Conservation (phyloP, 2,113 vertebrate genomes). For the Platichthys stellatus region DNA sequence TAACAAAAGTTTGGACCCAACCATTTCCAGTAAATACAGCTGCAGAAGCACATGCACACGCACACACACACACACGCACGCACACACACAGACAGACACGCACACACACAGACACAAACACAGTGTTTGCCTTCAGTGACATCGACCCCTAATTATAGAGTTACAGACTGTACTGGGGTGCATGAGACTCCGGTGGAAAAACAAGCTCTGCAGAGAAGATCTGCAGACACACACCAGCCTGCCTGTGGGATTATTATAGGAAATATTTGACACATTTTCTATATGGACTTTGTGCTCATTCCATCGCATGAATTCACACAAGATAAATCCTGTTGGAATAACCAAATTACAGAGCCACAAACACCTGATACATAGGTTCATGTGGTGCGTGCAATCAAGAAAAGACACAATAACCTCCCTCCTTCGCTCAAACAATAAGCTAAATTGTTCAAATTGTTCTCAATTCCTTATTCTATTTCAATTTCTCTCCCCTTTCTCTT, state of each 20-base stretch:
- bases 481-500: slow-evolving; percentile 15
- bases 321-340: slow-evolving; percentile 30
- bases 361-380: background rate
- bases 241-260: slow-evolving; percentile 37
- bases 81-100: background rate
- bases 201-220: slow-evolving; percentile 41
- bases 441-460: slow-evolving; percentile 52
- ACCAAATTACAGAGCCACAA: slow-evolving; percentile 13
- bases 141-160: slow-evolving; percentile 63
- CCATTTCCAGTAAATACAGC: slow-evolving; percentile 31
- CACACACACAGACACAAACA: slow-evolving; percentile 15
- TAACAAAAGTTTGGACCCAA: slow-evolving; percentile 3
- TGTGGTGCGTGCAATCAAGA: slow-evolving; percentile 11
- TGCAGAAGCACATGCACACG: background rate
- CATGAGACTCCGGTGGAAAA: slow-evolving; percentile 50
- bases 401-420: slow-evolving; percentile 16
- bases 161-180: slow-evolving; percentile 40
- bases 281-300: slow-evolving; percentile 12
- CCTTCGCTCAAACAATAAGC: background rate
- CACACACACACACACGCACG: slow-evolving; percentile 4
- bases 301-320: slow-evolving; percentile 13
- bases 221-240: slow-evolving; percentile 9
- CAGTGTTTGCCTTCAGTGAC: slow-evolving; percentile 50
- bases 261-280: slow-evolving; percentile 56
- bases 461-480: slow-evolving; percentile 28